These are phyloP conservation scores for Manacus vitellinus DNA, from an alignment of 2,113 vertebrate species.

Conservation along the genomic window DNA sequence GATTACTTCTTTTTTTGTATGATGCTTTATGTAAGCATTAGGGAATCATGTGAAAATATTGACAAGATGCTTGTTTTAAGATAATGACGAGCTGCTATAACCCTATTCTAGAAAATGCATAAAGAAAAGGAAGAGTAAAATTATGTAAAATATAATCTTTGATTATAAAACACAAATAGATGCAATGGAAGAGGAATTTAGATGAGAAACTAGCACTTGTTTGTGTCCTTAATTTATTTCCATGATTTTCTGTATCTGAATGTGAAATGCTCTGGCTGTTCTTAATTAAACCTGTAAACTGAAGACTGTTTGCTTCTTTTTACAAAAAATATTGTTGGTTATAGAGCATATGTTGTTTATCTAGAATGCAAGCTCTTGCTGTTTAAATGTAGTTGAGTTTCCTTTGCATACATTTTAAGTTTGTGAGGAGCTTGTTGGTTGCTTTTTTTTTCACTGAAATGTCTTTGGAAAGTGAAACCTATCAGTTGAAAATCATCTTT, in stretches of 20 bases:
- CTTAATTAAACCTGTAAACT: conserved; percentile 35
- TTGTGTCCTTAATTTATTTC: background rate
- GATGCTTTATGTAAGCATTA: background rate
- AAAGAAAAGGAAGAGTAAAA: background rate
- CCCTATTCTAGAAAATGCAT: background rate
- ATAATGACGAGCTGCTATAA: background rate
- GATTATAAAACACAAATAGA: background rate
- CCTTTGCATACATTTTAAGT: background rate
- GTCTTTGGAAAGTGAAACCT: background rate
- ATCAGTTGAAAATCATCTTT: background rate
- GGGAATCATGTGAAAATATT: background rate
- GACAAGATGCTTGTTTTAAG: background rate
- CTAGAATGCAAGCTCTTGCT: background rate
- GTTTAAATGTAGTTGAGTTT: background rate
- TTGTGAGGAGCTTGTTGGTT: background rate
- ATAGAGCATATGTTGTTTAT: background rate
- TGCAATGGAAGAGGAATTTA: background rate
- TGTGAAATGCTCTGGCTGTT: background rate
- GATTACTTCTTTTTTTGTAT: background rate
- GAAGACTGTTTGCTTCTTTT: background rate
- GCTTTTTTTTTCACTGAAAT: background rate
- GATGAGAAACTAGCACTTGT: background rate
- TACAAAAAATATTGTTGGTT: background rate
- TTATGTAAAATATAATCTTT: background rate
- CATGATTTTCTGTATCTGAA: background rate